A percentile compares a stretch with the other conserved stretches of the same genome.
These are phyloP conservation scores for Drosophila pectinifera DNA, from an alignment of 1,140 invertebrate species.

Conservation along the genomic window DNA sequence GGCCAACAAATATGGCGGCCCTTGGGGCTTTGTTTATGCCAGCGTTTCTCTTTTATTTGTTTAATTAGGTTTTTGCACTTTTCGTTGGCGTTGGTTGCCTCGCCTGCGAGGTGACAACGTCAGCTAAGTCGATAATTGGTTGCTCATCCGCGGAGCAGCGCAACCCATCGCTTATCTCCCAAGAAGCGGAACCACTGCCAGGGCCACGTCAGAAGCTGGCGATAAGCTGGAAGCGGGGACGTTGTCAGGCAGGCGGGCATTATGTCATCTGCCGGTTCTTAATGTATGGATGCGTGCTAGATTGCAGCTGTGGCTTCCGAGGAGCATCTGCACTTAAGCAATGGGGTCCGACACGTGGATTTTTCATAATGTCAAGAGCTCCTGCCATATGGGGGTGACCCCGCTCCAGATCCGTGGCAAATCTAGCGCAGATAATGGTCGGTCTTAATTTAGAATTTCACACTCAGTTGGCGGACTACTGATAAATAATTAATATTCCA, in stretches of 20 bases:
- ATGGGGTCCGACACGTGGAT: slow-evolving; percentile 70
- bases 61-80: slow-evolving; percentile 46
- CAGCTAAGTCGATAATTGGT: slow-evolving; percentile 48
- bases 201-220: slow-evolving; percentile 50
- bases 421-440: slow-evolving; percentile 55
- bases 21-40: slow-evolving; percentile 57
- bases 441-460: slow-evolving; percentile 24
- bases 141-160: slow-evolving; percentile 24
- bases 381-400: slow-evolving; percentile 1
- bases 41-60: slow-evolving; percentile 35
- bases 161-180: slow-evolving; percentile 27
- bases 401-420: slow-evolving; percentile 50
- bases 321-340: slow-evolving; percentile 4
- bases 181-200: slow-evolving; percentile 39
- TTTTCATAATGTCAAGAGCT: slow-evolving; percentile 63
- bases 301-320: slow-evolving; percentile 41
- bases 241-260: slow-evolving; percentile 40
- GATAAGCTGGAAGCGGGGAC: slow-evolving; percentile 31
- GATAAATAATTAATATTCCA: neutral
- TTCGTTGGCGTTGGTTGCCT: slow-evolving; percentile 4
- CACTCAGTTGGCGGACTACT: slow-evolving; percentile 4
- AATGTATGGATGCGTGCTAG: slow-evolving; percentile 30
- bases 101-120: slow-evolving; percentile 39
- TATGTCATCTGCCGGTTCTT: slow-evolving; percentile 42
- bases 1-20: slow-evolving; percentile 55